phyloP scores from a whole-genome alignment of 2,888 invertebrate genomes.

The Spodoptera exigua region DNA sequence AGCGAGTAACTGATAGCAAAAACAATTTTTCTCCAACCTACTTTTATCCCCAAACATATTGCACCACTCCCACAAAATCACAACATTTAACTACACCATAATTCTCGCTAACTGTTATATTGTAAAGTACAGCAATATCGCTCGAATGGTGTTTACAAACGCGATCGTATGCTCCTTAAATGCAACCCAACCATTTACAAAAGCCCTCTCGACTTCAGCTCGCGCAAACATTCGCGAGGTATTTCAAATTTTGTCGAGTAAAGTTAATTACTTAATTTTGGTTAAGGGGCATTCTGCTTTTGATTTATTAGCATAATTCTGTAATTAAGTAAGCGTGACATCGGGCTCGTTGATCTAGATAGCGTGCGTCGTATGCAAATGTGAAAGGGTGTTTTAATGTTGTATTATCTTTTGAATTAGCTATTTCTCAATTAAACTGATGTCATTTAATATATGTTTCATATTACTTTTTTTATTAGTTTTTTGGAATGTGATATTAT shows the following conservation, averaged over 20 bases:
- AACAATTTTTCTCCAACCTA: slow-evolving; percentile 13
- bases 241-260: slow-evolving; percentile 69
- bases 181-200: slow-evolving; percentile 59
- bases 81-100: slow-evolving; percentile 52
- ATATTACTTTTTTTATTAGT: background rate
- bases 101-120: slow-evolving; percentile 62
- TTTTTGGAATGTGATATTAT: too few species aligned
- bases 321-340: slow-evolving; percentile 77
- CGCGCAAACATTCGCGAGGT: slow-evolving; percentile 58
- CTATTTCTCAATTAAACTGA: slow-evolving; percentile 46
- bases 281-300: slow-evolving; percentile 73
- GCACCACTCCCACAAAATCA: slow-evolving; percentile 56
- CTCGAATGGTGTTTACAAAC: slow-evolving; percentile 71
- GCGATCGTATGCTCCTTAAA: slow-evolving; percentile 70
- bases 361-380: slow-evolving; percentile 54
- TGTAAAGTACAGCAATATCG: slow-evolving; percentile 64
- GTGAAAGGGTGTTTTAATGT: slow-evolving; percentile 54
- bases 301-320: slow-evolving; percentile 82
- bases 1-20: background rate
- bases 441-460: background rate
- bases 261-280: slow-evolving; percentile 85
- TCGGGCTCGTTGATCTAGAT: slow-evolving; percentile 62
- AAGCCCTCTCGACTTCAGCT: slow-evolving; percentile 54
- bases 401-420: slow-evolving; percentile 53
- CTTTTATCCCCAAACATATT: slow-evolving; percentile 16